Evolutionary conservation across 2,113 vertebrate species (phyloP).

Genomic region (Benitochromis conjunctus): DNA sequence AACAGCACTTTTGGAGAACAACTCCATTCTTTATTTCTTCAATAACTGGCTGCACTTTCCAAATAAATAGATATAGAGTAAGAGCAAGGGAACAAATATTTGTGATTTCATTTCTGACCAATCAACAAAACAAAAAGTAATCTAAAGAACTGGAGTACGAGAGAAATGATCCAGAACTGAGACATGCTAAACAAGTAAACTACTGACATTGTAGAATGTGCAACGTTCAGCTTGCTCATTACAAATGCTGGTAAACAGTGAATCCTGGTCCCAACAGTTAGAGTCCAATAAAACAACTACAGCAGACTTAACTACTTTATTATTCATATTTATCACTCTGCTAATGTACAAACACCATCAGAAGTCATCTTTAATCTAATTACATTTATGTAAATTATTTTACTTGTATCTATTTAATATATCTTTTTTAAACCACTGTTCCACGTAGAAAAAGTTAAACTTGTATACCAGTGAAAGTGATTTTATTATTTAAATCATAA

Average conservation of each 20-base stretch:
- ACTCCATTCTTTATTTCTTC: neutral
- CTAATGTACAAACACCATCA: neutral
- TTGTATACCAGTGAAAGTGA: neutral
- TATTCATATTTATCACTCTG: neutral
- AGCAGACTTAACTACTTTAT: neutral
- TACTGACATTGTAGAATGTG: neutral
- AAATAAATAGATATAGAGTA: neutral
- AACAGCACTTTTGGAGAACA: accelerated
- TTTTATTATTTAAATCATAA: neutral
- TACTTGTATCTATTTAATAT: too few relatives aligned
- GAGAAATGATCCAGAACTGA: neutral
- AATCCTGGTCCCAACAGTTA: neutral
- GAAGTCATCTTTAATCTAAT: too few relatives aligned
- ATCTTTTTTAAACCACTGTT: too few relatives aligned
- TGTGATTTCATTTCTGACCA: neutral
- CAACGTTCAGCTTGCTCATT: neutral
- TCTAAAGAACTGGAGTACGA: neutral
- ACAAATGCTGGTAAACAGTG: neutral
- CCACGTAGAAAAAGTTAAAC: too few relatives aligned
- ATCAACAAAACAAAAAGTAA: neutral
- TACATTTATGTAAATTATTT: too few relatives aligned
- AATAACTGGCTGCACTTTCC: neutral
- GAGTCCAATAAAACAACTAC: neutral
- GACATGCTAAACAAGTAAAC: accelerated
- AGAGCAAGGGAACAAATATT: neutral